A percentile compares a stretch with the other conserved stretches of the same genome.
These are phyloP conservation scores for Syngnathus scovelli DNA, from an alignment of 2,113 vertebrate species.

Conservation along the genomic window DNA sequence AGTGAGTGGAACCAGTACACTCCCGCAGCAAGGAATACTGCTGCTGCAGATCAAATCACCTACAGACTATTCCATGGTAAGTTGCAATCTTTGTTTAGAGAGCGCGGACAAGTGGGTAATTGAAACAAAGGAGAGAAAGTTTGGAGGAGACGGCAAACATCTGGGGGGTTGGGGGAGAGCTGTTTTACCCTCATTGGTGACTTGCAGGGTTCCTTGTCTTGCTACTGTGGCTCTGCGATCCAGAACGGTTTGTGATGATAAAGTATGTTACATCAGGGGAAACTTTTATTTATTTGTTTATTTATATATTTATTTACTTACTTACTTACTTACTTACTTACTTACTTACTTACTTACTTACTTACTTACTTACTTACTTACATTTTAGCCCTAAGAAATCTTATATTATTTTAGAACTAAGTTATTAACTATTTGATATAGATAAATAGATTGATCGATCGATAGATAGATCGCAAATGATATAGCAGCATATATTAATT, in stretches of 20 bases:
- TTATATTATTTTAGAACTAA: no score
- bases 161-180: conserved; percentile 40
- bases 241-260: conserved; percentile 28
- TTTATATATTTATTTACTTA: no score
- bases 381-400: no score
- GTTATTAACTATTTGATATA: no score
- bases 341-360: not conserved
- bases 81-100: conserved; percentile 49
- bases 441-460: not conserved
- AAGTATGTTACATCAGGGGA: not conserved
- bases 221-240: conserved; percentile 40
- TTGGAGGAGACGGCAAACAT: conserved; percentile 63
- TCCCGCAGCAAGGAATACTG: conserved; percentile 27
- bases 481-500: not conserved
- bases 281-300: no score
- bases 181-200: conserved; percentile 32
- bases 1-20: conserved; percentile 21
- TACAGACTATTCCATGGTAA: conserved; percentile 42
- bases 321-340: no score
- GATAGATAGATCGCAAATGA: not conserved
- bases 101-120: not conserved
- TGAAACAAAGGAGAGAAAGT: conserved; percentile 43
- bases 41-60: conserved; percentile 37
- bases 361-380: not conserved
- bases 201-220: conserved; percentile 22